phyloP scores from a whole-genome alignment of 2,888 invertebrate species.

The Odontocolon sp. region DNA sequence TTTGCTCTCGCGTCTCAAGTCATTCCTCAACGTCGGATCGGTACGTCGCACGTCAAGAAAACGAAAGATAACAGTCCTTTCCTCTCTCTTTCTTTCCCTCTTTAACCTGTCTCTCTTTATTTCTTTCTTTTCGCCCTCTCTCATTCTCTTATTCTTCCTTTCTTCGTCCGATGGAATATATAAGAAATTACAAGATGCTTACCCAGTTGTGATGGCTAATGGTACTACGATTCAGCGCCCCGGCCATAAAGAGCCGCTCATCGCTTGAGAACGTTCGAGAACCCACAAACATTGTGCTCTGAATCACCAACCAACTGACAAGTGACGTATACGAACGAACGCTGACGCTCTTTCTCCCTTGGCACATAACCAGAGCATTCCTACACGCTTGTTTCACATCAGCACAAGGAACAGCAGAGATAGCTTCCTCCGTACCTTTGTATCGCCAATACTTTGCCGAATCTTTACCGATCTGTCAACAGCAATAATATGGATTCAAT shows the following conservation, averaged over 20 bases:
- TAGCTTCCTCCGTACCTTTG: conserved; percentile 4
- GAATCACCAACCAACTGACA: conserved; percentile 71
- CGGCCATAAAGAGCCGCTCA: conserved; percentile 67
- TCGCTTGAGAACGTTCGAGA: conserved; percentile 32
- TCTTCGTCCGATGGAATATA: conserved; percentile 65
- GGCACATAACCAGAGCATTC: conserved; percentile 68
- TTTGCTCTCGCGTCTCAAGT: conserved; percentile 57
- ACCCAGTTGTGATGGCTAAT: conserved; percentile 71
- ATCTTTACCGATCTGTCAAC: conserved; percentile 49
- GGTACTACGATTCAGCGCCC: conserved; percentile 61
- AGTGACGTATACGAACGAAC: conserved; percentile 64
- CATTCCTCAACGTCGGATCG: conserved; percentile 73
- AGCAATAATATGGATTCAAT: neutral
- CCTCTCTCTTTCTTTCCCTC: conserved; percentile 25
- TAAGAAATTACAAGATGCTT: conserved; percentile 77
- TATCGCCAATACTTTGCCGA: conserved; percentile 2
- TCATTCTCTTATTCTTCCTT: conserved; percentile 47
- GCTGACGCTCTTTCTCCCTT: conserved; percentile 61
- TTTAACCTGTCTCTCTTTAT: conserved; percentile 14
- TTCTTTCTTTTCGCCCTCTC: conserved; percentile 31
- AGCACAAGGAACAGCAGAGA: conserved; percentile 33
- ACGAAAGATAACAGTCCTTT: conserved; percentile 61
- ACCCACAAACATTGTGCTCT: conserved; percentile 61
- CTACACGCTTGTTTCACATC: conserved; percentile 65
- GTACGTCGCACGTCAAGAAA: conserved; percentile 67